Conservation (phyloP, 1,140 invertebrate species). For the Euglossa dilemma region DNA sequence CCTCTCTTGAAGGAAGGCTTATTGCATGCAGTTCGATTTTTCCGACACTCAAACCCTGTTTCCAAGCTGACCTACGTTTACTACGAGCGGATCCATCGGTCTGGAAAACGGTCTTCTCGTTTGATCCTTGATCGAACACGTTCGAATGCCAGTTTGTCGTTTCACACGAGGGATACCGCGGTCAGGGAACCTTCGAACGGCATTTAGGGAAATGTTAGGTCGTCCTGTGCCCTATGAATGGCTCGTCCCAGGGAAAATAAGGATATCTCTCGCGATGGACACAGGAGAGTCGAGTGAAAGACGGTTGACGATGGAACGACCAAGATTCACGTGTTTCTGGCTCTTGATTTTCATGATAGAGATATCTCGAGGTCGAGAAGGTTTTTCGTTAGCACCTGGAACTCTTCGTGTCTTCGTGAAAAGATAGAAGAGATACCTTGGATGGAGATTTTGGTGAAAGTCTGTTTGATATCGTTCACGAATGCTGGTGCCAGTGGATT, state of each 20-base stretch:
- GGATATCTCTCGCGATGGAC: not conserved
- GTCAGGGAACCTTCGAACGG: too few relatives aligned
- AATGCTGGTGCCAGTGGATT: too few relatives aligned
- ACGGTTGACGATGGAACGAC: not conserved
- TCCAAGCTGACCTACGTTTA: constrained; percentile 27
- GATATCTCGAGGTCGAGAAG: too few relatives aligned
- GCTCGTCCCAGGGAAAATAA: not conserved
- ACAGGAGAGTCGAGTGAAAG: not conserved
- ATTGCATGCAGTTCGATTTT: constrained; percentile 38
- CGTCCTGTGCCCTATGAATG: not conserved
- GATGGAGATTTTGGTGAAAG: too few relatives aligned
- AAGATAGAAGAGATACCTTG: too few relatives aligned
- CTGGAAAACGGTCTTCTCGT: not conserved
- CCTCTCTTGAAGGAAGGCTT: constrained; percentile 2
- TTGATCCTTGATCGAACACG: not conserved
- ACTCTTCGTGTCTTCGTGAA: too few relatives aligned
- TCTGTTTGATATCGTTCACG: too few relatives aligned
- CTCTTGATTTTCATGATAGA: too few relatives aligned
- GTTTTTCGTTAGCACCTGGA: too few relatives aligned
- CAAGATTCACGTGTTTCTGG: too few relatives aligned
- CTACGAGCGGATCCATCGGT: not conserved
- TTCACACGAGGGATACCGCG: too few relatives aligned
- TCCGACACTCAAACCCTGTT: constrained; percentile 27
- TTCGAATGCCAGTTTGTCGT: not conserved
- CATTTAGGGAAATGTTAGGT: not conserved